Evolutionary conservation across 2,888 invertebrate genomes (phyloP), one percentile per base, ranked within the genome.

Genomic region (Pilophorus perplexus): DNA sequence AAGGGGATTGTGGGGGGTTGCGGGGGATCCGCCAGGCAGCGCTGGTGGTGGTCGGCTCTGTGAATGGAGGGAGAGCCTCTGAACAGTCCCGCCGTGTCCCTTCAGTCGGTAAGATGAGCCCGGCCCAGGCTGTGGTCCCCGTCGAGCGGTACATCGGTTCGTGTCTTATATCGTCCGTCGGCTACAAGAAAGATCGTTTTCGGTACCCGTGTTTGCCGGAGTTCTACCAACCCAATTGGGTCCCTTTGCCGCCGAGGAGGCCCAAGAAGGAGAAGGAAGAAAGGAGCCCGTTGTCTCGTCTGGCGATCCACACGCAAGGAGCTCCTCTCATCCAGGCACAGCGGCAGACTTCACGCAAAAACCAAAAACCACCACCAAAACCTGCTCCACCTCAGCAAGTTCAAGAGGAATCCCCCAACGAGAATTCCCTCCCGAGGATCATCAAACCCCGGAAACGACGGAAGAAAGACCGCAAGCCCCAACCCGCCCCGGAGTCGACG

Each of bases 361-460:
- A 27, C 23, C 46, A 48, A 25, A 69, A 69, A 40, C 57, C 57
- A 0, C 65, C 64, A 22, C 25, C 14, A n/a, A 27, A 25, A n/a
- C 50, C 60, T 33, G 50, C 46, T 23, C 68, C 64, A 62, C 48
- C 57, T 18, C 12, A 57, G 46, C 50, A 48, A 44, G 55, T 37
- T 10, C 64, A 68, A n/a, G 88, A 46, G 8, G 68, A 67, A 78
- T 86, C 86, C 3, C 79, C 79, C 70, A 80, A 80, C 67, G 90
- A 89, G 75, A 88, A 87, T 71, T 88, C 88, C 79, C 79, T 92
- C 75, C 92, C 92, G 71, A 83, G 93, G 73, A 91, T 93, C 71
- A 92, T 93, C 74, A 93, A 93, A 77, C 92, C 92, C 4, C 85
- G 92, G 76, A 93, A 93, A 76, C 83, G 93, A 59, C 85, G 92